phyloP scores from a whole-genome alignment of 2,888 invertebrate species.

The Cryptosula pallasiana region DNA sequence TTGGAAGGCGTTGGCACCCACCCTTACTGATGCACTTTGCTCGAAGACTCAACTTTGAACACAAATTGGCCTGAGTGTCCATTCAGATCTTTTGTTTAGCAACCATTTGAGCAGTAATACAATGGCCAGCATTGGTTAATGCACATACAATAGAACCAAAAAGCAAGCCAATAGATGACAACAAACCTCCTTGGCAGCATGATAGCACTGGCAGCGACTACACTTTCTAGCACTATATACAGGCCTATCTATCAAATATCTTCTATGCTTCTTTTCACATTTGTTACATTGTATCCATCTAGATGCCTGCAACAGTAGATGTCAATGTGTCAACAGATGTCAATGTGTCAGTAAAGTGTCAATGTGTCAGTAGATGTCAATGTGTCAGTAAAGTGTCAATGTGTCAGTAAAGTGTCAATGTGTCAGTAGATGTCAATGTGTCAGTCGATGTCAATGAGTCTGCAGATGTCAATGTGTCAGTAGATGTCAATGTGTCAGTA shows the following conservation, averaged over 20 bases:
- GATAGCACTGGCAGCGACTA: constrained; percentile 58
- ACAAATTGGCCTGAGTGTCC: no score
- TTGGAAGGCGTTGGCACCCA: no score
- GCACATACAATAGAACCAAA: no score
- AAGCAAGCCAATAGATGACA: no score
- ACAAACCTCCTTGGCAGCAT: constrained; percentile 50
- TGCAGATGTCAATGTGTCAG: background rate
- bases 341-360: background rate
- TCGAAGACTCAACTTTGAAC: no score
- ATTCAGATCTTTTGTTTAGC: no score
- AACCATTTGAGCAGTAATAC: no score
- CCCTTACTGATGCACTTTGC: no score
- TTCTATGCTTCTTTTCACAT: constrained; percentile 83
- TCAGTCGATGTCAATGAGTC: background rate
- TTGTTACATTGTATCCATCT: constrained; percentile 92
- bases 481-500: background rate
- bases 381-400: background rate
- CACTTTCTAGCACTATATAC: constrained; percentile 89
- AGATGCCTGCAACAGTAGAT: constrained; percentile 63
- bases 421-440: background rate
- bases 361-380: background rate
- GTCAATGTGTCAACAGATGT: no score
- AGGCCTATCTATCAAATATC: constrained; percentile 77
- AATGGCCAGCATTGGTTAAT: no score
- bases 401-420: background rate